Conservation (phyloP, 2,113 vertebrate species). For the Odocoileus hemionus region DNA sequence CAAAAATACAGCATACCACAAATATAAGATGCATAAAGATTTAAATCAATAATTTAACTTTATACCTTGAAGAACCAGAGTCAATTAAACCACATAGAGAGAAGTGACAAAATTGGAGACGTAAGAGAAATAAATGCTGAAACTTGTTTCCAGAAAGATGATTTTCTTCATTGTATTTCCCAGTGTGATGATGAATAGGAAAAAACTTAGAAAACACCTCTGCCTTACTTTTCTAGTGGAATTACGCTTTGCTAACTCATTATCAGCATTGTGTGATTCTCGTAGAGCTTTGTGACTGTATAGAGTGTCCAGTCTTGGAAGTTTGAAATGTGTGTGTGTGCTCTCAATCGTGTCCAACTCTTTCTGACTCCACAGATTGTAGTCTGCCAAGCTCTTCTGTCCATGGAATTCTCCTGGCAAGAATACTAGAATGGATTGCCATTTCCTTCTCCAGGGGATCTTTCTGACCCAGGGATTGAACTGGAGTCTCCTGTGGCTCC, state of each 20-base stretch:
- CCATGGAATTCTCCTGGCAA: background rate
- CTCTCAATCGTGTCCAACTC: background rate
- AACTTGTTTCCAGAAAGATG: background rate
- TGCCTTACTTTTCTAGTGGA: background rate
- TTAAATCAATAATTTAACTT: background rate
- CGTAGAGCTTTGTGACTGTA: background rate
- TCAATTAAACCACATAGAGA: background rate
- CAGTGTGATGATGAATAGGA: background rate
- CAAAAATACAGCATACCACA: background rate
- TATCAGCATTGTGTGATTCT: background rate
- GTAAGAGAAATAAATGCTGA: background rate
- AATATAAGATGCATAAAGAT: background rate
- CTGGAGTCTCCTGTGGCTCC: fast-evolving
- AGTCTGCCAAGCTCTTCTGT: background rate
- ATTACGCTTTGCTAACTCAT: background rate
- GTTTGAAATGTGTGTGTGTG: background rate
- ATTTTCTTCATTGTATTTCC: background rate
- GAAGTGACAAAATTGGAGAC: background rate
- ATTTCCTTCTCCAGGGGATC: background rate
- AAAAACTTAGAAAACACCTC: background rate
- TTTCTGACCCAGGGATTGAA: background rate
- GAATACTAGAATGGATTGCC: background rate
- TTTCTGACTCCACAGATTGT: background rate
- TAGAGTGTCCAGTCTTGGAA: background rate
- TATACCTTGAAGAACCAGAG: background rate